phyloP scores from a whole-genome alignment of 2,113 vertebrate species.

The Archocentrus centrarchus region DNA sequence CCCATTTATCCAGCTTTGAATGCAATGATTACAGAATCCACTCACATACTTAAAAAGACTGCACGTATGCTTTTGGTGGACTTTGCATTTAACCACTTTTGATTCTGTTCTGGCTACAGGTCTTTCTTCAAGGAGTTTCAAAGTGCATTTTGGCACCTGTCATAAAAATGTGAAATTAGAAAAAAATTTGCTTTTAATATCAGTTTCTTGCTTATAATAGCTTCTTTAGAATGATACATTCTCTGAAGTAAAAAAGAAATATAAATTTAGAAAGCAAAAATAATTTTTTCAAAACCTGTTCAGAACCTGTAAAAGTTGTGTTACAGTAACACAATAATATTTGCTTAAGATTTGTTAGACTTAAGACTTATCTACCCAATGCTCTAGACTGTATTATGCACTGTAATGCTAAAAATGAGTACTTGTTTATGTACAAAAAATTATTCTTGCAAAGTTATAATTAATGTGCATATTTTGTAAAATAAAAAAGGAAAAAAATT shows the following conservation, averaged over 20 bases:
- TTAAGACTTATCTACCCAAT: neutral
- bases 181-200: slow-evolving; percentile 14
- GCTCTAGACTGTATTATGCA: neutral
- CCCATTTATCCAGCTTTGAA: slow-evolving; percentile 39
- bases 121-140: neutral
- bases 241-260: neutral
- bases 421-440: neutral
- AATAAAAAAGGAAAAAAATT: no score
- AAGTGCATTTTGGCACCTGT: slow-evolving; percentile 11
- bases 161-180: neutral
- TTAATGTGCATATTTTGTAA: no score
- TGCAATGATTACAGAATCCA: slow-evolving; percentile 12
- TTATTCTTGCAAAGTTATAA: no score
- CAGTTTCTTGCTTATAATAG: neutral
- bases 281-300: neutral
- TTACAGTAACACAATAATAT: neutral
- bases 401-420: neutral
- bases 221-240: neutral
- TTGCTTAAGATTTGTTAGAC: no score
- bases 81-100: neutral
- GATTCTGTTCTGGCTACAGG: slow-evolving; percentile 20
- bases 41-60: neutral
- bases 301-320: neutral
- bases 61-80: slow-evolving; percentile 4
- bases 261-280: neutral